Evolutionary conservation across 2,113 vertebrate genomes (phyloP), one percentile per base, ranked within the genome.

Genomic region (Scomber japonicus): DNA sequence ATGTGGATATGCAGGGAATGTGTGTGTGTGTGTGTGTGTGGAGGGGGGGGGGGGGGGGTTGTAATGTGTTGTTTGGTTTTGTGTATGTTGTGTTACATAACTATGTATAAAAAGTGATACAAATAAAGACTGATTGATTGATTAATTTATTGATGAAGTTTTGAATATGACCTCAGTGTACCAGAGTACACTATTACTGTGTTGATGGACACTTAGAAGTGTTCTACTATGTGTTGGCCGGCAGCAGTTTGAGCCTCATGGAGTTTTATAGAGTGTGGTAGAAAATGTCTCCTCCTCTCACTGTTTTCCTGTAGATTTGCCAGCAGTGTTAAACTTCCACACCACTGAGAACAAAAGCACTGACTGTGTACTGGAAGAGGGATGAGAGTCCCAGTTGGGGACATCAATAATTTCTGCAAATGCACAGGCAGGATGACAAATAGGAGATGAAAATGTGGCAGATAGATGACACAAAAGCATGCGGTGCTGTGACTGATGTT

Each of bases 401-500:
- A 91, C 94, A 92, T 94, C 86, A 93, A 92, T 93, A 92, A 93
- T 90, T 87, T 71, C 74, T 78, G 82, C 75, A 91, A 90, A 93
- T 90, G 86, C 89, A 73, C 75, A 77, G 80, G 85, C 80, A 87
- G 77, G 71, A 89, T 93, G 92, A 94, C 88, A 91, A 89, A 93
- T 93, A 87, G 82, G 79, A 88, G 85, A 91, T 74, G 73, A 92
- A 92, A 92, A 91, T 63, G 87, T 88, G 83, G 88, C 87, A 90
- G 91, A 92, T 87, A 93, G 89, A 92, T 90, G 86, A 81, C 83
- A 91, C 84, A 91, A 75, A 86, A 77, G 88, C 24, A 82, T 40
- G 69, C 48, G 63, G 56, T 44, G 68, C 63, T 71, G 71, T 95
- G 94, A 95, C 90, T 91, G 94, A 95, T 94, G 93, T 89, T 83